Conservation (phyloP, 2,113 vertebrate species). For the Carassius auratus region DNA sequence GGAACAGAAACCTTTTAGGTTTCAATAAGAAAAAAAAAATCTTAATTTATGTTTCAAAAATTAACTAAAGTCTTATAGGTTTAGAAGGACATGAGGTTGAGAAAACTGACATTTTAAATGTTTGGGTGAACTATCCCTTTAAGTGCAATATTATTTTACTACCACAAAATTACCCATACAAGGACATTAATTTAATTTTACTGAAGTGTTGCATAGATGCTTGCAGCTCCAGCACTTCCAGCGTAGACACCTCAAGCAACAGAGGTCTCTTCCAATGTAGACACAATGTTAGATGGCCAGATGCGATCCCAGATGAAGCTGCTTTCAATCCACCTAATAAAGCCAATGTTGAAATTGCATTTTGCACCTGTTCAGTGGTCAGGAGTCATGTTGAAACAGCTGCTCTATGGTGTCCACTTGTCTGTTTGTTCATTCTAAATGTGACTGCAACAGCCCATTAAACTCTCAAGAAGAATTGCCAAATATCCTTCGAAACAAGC, state of each 20-base stretch:
- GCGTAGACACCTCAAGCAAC: not conserved
- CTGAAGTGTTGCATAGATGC: not conserved
- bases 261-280: not conserved
- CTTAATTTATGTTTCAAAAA: no score
- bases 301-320: constrained; percentile 4
- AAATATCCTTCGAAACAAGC: not conserved
- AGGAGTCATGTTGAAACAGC: constrained; percentile 28
- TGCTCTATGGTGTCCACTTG: constrained; percentile 11
- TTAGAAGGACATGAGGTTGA: no score
- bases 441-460: not conserved
- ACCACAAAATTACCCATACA: not conserved
- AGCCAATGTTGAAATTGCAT: constrained; percentile 3
- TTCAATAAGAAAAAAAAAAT: no score
- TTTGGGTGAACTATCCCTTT: no score
- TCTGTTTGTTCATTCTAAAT: not conserved
- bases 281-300: not conserved
- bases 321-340: constrained; percentile 2
- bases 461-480: not conserved
- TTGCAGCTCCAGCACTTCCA: not conserved
- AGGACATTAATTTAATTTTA: not conserved
- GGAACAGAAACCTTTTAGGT: no score
- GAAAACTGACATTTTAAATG: no score
- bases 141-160: not conserved
- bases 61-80: no score
- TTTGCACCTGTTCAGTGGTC: constrained; percentile 30